Percentiles rank a stretch among this genome's conserved stretches.
phyloP scores from a whole-genome alignment of 2,797 vertebrate species.

The Leontocebus nigricollis region DNA sequence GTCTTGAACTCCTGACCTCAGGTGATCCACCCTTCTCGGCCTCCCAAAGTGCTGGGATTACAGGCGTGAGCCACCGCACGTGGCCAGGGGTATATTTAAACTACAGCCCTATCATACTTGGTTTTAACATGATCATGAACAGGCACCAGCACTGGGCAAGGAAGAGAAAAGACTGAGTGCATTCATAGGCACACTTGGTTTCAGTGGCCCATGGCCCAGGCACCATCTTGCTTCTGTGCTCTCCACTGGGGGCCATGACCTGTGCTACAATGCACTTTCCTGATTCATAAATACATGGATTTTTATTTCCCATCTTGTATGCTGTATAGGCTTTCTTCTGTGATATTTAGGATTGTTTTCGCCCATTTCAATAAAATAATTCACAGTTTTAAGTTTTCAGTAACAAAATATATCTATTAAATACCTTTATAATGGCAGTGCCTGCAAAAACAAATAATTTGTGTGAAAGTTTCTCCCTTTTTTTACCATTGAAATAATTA shows the following conservation, averaged over 20 bases:
- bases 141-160: neutral
- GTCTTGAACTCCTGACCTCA: no score
- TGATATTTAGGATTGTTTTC: neutral
- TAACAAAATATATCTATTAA: neutral
- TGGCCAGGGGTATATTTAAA: neutral
- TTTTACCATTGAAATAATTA: neutral
- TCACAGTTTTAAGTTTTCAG: neutral
- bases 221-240: neutral
- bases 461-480: neutral
- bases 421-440: constrained; percentile 16
- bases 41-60: no score
- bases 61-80: no score
- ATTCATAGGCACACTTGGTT: neutral
- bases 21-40: no score
- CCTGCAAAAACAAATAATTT: constrained; percentile 14
- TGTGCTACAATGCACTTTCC: neutral
- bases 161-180: neutral
- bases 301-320: neutral
- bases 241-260: neutral
- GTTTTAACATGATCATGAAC: neutral
- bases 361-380: neutral
- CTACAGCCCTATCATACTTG: neutral
- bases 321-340: neutral
- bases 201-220: neutral
- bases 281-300: neutral